Evolutionary conservation across 2,113 vertebrate genomes (phyloP).

Genomic region (Carlito syrichta): DNA sequence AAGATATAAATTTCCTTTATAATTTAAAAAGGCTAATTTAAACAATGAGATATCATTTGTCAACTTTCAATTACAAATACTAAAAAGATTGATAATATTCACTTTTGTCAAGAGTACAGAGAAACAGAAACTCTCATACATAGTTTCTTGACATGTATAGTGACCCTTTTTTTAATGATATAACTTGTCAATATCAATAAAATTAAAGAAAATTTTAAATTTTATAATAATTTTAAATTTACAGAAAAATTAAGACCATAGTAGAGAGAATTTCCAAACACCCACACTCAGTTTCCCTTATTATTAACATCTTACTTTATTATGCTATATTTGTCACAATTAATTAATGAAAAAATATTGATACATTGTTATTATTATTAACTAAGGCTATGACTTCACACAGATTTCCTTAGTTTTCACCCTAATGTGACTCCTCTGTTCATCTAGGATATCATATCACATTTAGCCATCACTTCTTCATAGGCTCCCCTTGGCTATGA

Average conservation of each 20-base stretch:
- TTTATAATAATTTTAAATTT: constrained; percentile 8
- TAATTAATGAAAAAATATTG: neutral
- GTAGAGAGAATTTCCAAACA: neutral
- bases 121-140: neutral
- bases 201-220: neutral
- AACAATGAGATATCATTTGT: constrained; percentile 28
- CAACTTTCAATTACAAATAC: constrained; percentile 14
- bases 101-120: neutral
- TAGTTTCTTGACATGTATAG: neutral
- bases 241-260: neutral
- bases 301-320: neutral
- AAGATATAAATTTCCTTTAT: neutral
- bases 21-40: constrained; percentile 54
- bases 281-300: neutral
- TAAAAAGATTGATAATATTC: constrained; percentile 5
- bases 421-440: neutral
- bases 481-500: neutral
- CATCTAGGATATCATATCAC: neutral
- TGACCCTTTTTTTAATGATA: neutral
- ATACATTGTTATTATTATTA: neutral
- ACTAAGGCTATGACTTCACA: neutral
- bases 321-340: neutral
- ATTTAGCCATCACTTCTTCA: neutral
- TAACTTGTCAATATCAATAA: constrained; percentile 3
- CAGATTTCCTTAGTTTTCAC: neutral